These are phyloP conservation scores for Arrhopalites spinosus DNA, from an alignment of 2,888 invertebrate species.

Conservation along the genomic window DNA sequence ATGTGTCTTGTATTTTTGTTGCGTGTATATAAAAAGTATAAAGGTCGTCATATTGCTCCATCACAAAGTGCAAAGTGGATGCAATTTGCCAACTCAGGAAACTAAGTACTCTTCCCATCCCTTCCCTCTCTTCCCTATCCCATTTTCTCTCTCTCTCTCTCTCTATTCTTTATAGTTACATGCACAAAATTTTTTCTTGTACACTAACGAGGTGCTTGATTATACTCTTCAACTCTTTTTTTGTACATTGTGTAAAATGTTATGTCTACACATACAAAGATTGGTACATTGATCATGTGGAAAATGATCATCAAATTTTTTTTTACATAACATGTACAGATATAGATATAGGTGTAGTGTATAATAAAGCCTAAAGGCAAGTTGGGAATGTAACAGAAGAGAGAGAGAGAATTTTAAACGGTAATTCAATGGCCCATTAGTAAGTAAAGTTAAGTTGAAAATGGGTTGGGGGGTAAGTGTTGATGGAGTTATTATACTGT, in stretches of 20 bases:
- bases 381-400: too few species aligned
- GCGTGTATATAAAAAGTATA: too few species aligned
- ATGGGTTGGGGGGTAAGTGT: background rate
- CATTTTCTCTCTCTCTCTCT: background rate
- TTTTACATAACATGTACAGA: too few species aligned
- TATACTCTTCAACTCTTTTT: too few species aligned
- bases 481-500: conserved; percentile 6
- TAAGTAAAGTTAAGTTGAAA: background rate
- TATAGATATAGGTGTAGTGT: too few species aligned
- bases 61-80: conserved; percentile 37
- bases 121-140: background rate
- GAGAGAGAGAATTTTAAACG: background rate
- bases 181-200: background rate
- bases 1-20: conserved; percentile 1
- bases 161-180: background rate
- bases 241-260: background rate
- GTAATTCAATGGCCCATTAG: conserved; percentile 1
- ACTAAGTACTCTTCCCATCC: background rate
- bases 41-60: conserved; percentile 34
- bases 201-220: too few species aligned
- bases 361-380: too few species aligned
- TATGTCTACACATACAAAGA: background rate
- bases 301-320: background rate
- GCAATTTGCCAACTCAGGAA: conserved; percentile 32
- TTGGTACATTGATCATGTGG: background rate